These are phyloP conservation scores for Chromis chromis DNA, from an alignment of 2,797 vertebrate genomes.

Conservation along the genomic window DNA sequence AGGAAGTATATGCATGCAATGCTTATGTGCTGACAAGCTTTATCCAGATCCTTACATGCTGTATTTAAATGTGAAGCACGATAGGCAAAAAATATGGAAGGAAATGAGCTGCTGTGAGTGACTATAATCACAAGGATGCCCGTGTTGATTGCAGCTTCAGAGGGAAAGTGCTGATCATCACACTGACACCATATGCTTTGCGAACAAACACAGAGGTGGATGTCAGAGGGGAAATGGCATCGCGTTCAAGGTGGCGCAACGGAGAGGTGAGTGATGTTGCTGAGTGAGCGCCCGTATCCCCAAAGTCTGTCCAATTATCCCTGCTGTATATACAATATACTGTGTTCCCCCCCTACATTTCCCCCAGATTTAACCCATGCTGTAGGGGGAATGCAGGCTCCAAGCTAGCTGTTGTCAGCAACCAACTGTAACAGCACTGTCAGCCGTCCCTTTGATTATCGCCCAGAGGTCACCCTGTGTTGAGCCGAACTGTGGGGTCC, in stretches of 20 bases:
- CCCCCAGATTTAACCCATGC: constrained; percentile 55
- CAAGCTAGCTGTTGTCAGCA: constrained; percentile 67
- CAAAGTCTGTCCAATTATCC: constrained; percentile 71
- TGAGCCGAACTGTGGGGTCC: constrained; percentile 57
- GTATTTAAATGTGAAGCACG: constrained; percentile 28
- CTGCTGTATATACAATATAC: constrained; percentile 30
- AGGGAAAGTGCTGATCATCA: constrained; percentile 68
- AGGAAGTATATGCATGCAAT: constrained; percentile 7
- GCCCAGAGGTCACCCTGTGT: constrained; percentile 69
- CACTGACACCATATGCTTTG: constrained; percentile 69
- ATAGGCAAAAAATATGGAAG: constrained; percentile 27
- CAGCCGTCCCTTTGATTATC: constrained; percentile 75
- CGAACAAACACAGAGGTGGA: constrained; percentile 54
- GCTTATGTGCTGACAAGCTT: constrained; percentile 36
- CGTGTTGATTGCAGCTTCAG: constrained; percentile 59
- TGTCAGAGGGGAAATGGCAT: constrained; percentile 61
- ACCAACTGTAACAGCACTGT: constrained; percentile 58
- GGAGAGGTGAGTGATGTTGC: constrained; percentile 60
- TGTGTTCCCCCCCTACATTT: constrained; percentile 28
- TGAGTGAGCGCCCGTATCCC: constrained; percentile 68
- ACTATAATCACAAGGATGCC: constrained; percentile 61
- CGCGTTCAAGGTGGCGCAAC: constrained; percentile 59
- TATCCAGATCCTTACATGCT: constrained; percentile 5
- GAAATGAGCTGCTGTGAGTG: constrained; percentile 48
- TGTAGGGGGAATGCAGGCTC: constrained; percentile 10